Conservation (phyloP, 2,113 vertebrate genomes). For the Drymodes brunneopygia region DNA sequence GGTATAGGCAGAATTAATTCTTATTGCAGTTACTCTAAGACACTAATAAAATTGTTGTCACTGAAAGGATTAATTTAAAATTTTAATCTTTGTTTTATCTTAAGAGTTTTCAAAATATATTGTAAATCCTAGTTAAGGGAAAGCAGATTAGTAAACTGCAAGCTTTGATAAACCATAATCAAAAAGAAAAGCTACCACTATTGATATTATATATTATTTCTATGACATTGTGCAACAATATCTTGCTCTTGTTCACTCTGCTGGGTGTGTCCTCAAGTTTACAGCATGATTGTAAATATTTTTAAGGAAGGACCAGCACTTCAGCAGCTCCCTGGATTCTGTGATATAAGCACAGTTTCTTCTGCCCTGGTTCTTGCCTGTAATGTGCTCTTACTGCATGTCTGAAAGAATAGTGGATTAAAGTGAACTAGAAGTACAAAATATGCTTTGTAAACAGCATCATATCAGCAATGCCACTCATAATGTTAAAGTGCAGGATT, state of each 20-base stretch:
- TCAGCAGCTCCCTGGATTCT: not conserved
- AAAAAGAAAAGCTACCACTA: not conserved
- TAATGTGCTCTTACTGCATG: not conserved
- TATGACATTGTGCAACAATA: not conserved
- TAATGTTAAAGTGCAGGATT: not conserved
- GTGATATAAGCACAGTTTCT: not conserved
- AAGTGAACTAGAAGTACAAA: not conserved
- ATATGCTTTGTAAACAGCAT: not conserved
- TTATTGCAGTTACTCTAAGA: not conserved
- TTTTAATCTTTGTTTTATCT: not conserved
- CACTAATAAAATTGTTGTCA: not conserved
- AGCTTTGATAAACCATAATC: not conserved
- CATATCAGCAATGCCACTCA: not conserved
- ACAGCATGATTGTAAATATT: not conserved
- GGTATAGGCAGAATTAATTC: not conserved
- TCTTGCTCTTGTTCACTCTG: not conserved
- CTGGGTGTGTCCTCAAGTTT: not conserved
- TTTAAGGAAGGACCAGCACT: not conserved
- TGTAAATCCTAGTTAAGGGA: constrained; percentile 32
- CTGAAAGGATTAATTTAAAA: not conserved
- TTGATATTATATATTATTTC: not conserved
- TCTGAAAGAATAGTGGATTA: not conserved
- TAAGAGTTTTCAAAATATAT: not conserved
- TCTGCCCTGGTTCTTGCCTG: not conserved
- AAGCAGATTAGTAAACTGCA: not conserved